These are phyloP conservation scores for Notothenia coriiceps DNA, from an alignment of 2,113 vertebrate genomes.

Conservation along the genomic window DNA sequence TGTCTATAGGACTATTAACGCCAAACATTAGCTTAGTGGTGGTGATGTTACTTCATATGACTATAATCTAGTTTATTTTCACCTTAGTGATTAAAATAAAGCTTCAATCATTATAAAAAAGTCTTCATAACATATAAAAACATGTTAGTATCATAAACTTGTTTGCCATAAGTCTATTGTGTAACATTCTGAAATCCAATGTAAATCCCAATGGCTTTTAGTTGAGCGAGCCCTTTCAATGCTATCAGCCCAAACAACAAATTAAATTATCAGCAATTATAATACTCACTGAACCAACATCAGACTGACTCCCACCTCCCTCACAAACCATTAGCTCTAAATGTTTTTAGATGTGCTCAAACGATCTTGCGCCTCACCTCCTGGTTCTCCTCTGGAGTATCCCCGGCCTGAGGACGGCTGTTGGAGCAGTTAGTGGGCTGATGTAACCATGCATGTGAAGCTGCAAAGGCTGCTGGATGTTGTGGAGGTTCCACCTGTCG, in stretches of 20 bases:
- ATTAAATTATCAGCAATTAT: background rate
- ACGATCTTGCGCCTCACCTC: background rate
- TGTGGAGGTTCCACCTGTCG: slow-evolving; percentile 64
- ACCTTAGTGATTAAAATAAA: no score
- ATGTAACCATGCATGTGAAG: slow-evolving; percentile 53
- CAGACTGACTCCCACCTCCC: background rate
- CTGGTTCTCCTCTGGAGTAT: background rate
- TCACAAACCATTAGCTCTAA: background rate
- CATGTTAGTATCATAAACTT: no score
- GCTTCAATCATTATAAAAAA: no score
- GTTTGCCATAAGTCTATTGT: no score
- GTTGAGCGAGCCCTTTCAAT: no score
- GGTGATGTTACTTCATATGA: no score
- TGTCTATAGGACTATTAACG: no score
- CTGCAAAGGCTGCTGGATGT: slow-evolving; percentile 31
- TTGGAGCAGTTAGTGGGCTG: slow-evolving; percentile 31
- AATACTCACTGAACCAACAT: background rate
- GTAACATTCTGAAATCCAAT: no score
- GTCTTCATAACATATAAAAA: no score
- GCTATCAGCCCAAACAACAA: background rate
- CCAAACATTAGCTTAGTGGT: no score
- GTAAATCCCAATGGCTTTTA: no score
- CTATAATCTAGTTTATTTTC: no score
- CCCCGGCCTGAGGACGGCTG: background rate
- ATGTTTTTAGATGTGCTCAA: background rate